Base-by-base conservation (phyloP, 2,113 vertebrate genomes). In the Sitta europaea region DNA sequence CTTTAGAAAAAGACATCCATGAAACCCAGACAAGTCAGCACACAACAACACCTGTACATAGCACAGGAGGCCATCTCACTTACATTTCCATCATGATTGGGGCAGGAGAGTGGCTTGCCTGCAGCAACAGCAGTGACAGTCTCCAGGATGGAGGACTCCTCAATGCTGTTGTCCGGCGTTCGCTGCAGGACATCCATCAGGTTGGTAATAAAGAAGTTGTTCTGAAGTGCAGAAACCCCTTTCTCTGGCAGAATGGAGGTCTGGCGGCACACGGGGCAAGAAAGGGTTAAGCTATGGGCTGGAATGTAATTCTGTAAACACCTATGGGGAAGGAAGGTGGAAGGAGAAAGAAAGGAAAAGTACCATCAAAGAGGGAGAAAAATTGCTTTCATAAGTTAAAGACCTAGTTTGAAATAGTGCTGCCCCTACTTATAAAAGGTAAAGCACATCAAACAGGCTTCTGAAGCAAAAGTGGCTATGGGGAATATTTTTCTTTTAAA, bases 191-290 rank as follows among this genome's bases (percentile, higher is more conserved):
- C 99, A 54, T 99, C 99, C 99, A 99, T 99, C 97, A 99, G 99
- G 98, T 99, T 99, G 78, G 99, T 99, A 97, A 99, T 99, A 97
- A 99, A 99, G 98, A 99, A 99, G 97, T 99, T 99, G 96, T 99
- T 99, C 98, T 99, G 99, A 63, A 99, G 98, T 4, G 99, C 99
- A 63, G 98, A 98, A 98, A 99, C 99, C 78, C 99, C 99, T 93
- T 99, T 99, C 98, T 99, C 99, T 79, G 99, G 99, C 94, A 99
- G 98, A 98, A 99, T 99, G 74, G 99, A 99, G 62, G 99, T 99
- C 98, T 99, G 99, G 80, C 99, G 98, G 97, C 99, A 99, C 97
- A 99, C 99, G 0, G 99, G 99, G 97, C 99, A 99, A 80, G 99
- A 99, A 94, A 99, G 98, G 40, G 99, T 99, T 96, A 99, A 98